A percentile compares a stretch with the other conserved stretches of the same genome.
Conservation (phyloP, 2,888 invertebrate species). For the Lepidonotus clava region DNA sequence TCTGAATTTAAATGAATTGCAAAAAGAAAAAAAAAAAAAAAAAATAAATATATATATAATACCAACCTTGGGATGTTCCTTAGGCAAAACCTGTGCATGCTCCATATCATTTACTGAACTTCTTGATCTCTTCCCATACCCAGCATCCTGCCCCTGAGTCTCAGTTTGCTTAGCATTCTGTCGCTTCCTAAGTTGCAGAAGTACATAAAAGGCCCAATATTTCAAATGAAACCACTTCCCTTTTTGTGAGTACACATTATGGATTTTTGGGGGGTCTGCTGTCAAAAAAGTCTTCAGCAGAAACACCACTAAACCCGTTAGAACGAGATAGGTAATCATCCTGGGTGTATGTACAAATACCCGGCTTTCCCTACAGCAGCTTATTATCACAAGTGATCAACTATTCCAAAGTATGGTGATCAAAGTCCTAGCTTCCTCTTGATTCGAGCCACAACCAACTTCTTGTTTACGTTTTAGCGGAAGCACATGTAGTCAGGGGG, state of each 20-base stretch:
- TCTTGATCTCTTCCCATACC: conserved; percentile 81
- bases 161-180: conserved; percentile 76
- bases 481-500: background rate
- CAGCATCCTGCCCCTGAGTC: conserved; percentile 75
- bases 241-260: conserved; percentile 84
- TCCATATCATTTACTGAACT: conserved; percentile 83
- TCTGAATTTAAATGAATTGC: too few species aligned
- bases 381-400: too few species aligned
- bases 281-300: background rate
- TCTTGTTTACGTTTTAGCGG: background rate
- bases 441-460: background rate
- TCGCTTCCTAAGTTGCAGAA: conserved; percentile 83
- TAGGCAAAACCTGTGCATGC: conserved; percentile 83
- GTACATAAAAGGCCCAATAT: conserved; percentile 82
- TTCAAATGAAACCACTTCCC: conserved; percentile 86
- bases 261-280: conserved; percentile 71
- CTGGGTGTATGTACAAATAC: background rate
- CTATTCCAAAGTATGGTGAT: background rate
- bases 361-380: too few species aligned
- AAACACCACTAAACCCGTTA: background rate
- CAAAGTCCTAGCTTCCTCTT: background rate
- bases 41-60: too few species aligned
- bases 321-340: background rate
- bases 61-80: conserved; percentile 80
- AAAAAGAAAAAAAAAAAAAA: conserved; percentile 15